Conservation (phyloP, 1,140 invertebrate species). For the Dreissena polymorpha region DNA sequence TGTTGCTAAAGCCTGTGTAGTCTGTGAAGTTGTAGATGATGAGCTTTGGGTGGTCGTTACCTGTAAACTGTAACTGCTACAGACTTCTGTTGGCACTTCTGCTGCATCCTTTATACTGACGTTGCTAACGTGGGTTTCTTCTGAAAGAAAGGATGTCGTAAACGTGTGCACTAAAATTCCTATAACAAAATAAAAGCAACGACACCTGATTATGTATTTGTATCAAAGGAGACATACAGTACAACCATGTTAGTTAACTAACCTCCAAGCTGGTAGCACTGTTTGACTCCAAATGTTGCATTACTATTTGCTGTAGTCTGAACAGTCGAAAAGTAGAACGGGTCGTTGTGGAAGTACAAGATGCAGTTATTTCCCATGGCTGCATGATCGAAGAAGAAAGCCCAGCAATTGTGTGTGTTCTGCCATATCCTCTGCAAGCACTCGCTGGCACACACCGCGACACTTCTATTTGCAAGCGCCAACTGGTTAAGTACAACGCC, state of each 20-base stretch:
- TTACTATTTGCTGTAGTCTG: background rate
- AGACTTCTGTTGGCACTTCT: no score
- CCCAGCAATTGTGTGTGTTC: slow-evolving; percentile 14
- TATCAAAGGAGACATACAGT: no score
- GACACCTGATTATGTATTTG: no score
- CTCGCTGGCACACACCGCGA: background rate
- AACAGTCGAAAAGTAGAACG: slow-evolving; percentile 7
- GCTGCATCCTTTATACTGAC: no score
- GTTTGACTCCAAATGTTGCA: background rate
- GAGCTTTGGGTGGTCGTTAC: no score
- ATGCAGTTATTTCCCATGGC: background rate
- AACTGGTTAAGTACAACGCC: background rate
- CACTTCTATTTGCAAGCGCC: background rate
- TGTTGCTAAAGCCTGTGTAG: background rate
- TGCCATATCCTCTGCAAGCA: background rate
- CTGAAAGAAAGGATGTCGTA: no score
- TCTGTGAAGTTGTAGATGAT: no score
- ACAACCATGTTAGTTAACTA: no score
- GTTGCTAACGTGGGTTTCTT: no score
- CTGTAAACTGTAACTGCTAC: no score
- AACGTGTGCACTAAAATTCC: no score
- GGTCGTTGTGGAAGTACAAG: slow-evolving; percentile 11
- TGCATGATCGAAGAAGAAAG: background rate
- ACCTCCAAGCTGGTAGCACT: background rate
- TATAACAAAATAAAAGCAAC: no score